Evolutionary conservation across 1,140 invertebrate species (phyloP).

Genomic region (Drosophila pandora): DNA sequence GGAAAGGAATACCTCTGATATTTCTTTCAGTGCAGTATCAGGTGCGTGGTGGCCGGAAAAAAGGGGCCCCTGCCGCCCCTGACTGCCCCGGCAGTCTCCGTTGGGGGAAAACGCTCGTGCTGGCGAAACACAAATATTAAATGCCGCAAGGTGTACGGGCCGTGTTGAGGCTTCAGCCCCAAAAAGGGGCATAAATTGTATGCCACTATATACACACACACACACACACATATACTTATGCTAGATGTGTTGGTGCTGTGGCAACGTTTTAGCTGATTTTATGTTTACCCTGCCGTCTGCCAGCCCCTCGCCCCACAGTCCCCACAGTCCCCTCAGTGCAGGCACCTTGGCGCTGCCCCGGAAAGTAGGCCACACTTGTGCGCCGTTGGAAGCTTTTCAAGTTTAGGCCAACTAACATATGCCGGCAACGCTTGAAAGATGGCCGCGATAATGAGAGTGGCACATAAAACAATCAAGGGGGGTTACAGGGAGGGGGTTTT

Average conservation of each 20-base stretch:
- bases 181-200: constrained; percentile 63
- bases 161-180: constrained; percentile 60
- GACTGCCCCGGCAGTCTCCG: too few species aligned
- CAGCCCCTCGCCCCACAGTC: background rate
- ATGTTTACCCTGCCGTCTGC: constrained; percentile 52
- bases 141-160: constrained; percentile 74
- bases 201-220: constrained; percentile 4
- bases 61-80: background rate
- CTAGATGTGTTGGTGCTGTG: constrained; percentile 37
- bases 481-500: background rate
- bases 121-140: constrained; percentile 76
- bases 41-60: constrained; percentile 17
- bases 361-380: constrained; percentile 74
- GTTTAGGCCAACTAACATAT: constrained; percentile 79
- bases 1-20: background rate
- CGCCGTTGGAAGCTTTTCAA: constrained; percentile 64
- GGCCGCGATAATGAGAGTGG: constrained; percentile 66
- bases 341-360: background rate
- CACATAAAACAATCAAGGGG: constrained; percentile 39
- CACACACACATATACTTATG: constrained; percentile 1
- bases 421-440: constrained; percentile 72
- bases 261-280: constrained; percentile 75
- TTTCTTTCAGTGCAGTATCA: constrained; percentile 3
- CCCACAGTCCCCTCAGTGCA: too few species aligned
- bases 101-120: constrained; percentile 14